phyloP scores from a whole-genome alignment of 2,888 invertebrate species.

The Ennomos fuscantarius region DNA sequence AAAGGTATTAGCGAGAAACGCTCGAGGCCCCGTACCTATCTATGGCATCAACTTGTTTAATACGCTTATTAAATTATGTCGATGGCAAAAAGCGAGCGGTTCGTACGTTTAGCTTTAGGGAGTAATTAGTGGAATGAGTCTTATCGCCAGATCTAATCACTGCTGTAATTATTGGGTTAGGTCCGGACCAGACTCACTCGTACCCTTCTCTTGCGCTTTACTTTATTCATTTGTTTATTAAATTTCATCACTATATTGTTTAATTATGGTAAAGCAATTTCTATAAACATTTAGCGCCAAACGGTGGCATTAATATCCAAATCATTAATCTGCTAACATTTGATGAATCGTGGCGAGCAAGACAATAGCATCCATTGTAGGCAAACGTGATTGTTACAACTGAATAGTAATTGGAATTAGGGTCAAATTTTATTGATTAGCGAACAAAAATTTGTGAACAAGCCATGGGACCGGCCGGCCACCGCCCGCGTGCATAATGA shows the following conservation, averaged over 20 bases:
- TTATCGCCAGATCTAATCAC: constrained; percentile 81
- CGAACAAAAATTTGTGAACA: constrained; percentile 75
- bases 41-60: constrained; percentile 79
- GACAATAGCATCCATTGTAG: constrained; percentile 61
- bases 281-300: constrained; percentile 1
- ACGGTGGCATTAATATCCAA: constrained; percentile 2
- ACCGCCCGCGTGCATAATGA: constrained; percentile 71
- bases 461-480: constrained; percentile 69
- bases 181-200: constrained; percentile 56
- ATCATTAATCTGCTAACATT: constrained; percentile 13
- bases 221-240: constrained; percentile 44
- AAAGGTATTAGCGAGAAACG: constrained; percentile 72
- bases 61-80: constrained; percentile 83
- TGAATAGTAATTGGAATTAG: constrained; percentile 73
- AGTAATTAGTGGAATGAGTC: constrained; percentile 82
- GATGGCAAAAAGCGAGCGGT: constrained; percentile 77
- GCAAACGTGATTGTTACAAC: constrained; percentile 60
- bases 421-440: constrained; percentile 77
- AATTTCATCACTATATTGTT: constrained; percentile 34
- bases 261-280: constrained; percentile 6
- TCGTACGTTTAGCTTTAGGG: constrained; percentile 81
- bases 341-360: constrained; percentile 47
- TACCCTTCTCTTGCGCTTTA: constrained; percentile 51
- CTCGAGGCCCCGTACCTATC: constrained; percentile 73
- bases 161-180: constrained; percentile 77